Conservation (phyloP, 1,140 invertebrate genomes). For the Phthorimaea operculella region DNA sequence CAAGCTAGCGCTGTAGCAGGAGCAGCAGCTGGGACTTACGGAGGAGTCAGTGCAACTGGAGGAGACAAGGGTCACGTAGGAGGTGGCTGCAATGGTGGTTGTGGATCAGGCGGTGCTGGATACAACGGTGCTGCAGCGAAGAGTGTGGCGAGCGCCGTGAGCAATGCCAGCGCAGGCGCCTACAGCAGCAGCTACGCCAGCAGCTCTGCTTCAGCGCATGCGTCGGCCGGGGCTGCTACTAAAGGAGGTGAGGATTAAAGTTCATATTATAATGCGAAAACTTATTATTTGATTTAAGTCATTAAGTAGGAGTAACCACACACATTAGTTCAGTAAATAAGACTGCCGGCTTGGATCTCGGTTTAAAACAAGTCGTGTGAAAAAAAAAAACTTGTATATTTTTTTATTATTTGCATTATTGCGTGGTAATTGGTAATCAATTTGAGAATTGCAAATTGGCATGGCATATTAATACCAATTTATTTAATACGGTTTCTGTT, state of each 20-base stretch:
- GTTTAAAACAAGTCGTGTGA: too few species aligned
- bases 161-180: conserved; percentile 17
- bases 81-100: conserved; percentile 17
- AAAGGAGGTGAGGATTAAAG: conserved; percentile 45
- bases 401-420: too few species aligned
- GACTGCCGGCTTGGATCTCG: too few species aligned
- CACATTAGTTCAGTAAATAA: background rate
- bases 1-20: conserved; percentile 24
- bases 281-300: background rate
- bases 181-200: conserved; percentile 32
- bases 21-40: conserved; percentile 9
- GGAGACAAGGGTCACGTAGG: conserved; percentile 5
- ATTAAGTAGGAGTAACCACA: conserved; percentile 8
- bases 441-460: too few species aligned
- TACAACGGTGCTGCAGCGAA: conserved; percentile 31
- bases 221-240: conserved; percentile 37
- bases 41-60: conserved; percentile 2
- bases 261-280: background rate
- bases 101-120: conserved; percentile 8
- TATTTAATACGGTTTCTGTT: conserved; percentile 4
- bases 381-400: too few species aligned
- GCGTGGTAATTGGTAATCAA: too few species aligned
- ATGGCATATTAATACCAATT: too few species aligned
- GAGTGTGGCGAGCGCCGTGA: conserved; percentile 27
- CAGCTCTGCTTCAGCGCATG: conserved; percentile 44